Percentiles rank a stretch among this genome's conserved stretches.
Conservation (phyloP, 2,888 invertebrate genomes). For the Morpho achilles region DNA sequence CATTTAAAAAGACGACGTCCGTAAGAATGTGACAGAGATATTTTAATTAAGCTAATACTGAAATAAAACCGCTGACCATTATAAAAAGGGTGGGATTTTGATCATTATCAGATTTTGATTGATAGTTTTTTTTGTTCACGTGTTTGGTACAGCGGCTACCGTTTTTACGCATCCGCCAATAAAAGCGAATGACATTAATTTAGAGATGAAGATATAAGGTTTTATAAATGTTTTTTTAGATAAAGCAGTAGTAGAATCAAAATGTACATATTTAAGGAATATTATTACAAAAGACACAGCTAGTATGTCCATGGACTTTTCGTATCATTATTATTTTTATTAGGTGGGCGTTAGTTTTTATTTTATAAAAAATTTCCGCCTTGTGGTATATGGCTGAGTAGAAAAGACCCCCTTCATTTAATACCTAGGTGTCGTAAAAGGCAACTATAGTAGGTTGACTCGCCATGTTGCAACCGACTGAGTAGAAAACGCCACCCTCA, state of each 20-base stretch:
- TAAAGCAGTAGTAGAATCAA: neutral
- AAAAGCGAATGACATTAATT: conserved; percentile 71
- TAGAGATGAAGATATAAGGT: conserved; percentile 27
- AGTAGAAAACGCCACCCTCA: too few relatives aligned
- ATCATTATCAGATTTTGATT: conserved; percentile 53
- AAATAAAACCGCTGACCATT: conserved; percentile 56
- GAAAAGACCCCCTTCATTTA: too few relatives aligned
- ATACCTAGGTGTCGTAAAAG: too few relatives aligned
- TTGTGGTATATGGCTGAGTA: too few relatives aligned
- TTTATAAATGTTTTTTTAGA: neutral
- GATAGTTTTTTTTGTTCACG: conserved; percentile 38
- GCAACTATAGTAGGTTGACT: too few relatives aligned
- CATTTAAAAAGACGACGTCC: conserved; percentile 34
- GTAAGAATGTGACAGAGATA: conserved; percentile 41
- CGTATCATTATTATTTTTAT: too few relatives aligned
- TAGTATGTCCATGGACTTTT: too few relatives aligned
- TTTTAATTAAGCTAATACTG: conserved; percentile 51
- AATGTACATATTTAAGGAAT: too few relatives aligned
- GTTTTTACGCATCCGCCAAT: conserved; percentile 68
- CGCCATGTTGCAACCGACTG: too few relatives aligned
- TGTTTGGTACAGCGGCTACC: conserved; percentile 47
- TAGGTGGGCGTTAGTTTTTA: too few relatives aligned
- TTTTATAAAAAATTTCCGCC: too few relatives aligned
- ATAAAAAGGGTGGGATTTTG: conserved; percentile 52
- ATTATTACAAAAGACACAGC: too few relatives aligned